A percentile compares a stretch with the other conserved stretches of the same genome.
Conservation (phyloP, 2,888 invertebrate genomes). For the Noctua janthina region DNA sequence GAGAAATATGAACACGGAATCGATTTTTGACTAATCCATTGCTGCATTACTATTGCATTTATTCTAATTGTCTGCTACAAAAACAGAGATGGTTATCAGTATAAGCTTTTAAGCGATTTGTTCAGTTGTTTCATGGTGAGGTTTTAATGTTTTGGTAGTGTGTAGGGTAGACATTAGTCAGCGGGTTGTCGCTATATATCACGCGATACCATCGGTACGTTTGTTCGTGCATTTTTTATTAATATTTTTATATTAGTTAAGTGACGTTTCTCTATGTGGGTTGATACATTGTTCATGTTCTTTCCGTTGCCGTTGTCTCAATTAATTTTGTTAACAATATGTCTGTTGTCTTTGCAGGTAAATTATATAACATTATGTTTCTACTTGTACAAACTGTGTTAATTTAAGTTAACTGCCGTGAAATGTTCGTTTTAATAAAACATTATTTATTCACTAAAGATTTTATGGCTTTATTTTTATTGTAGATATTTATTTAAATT, state of each 20-base stretch:
- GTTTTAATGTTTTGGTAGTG: conserved; percentile 61
- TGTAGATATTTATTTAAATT: conserved; percentile 16
- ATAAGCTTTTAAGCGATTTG: conserved; percentile 37
- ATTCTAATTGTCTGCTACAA: conserved; percentile 3
- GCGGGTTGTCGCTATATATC: conserved; percentile 73
- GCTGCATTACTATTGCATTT: conserved; percentile 13
- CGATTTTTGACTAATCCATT: conserved; percentile 36
- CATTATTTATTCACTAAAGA: conserved; percentile 3
- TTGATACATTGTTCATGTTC: conserved; percentile 60
- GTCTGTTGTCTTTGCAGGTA: conserved; percentile 37
- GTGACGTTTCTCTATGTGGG: conserved; percentile 67
- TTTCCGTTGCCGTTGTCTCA: conserved; percentile 53
- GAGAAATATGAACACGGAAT: conserved; percentile 17
- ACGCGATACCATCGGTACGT: conserved; percentile 74
- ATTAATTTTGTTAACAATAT: conserved; percentile 56
- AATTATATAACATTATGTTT: conserved; percentile 21
- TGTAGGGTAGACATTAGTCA: conserved; percentile 72
- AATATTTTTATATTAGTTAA: conserved; percentile 72
- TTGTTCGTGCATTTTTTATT: conserved; percentile 70
- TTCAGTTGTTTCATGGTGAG: conserved; percentile 33
- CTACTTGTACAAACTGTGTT: not conserved
- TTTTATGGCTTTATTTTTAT: conserved; percentile 21
- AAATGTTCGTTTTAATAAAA: conserved; percentile 1
- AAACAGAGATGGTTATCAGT: conserved; percentile 41
- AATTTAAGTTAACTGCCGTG: not conserved